Base-by-base conservation (phyloP, 2,797 vertebrate species). In the Mormyrus hasselquistii region DNA sequence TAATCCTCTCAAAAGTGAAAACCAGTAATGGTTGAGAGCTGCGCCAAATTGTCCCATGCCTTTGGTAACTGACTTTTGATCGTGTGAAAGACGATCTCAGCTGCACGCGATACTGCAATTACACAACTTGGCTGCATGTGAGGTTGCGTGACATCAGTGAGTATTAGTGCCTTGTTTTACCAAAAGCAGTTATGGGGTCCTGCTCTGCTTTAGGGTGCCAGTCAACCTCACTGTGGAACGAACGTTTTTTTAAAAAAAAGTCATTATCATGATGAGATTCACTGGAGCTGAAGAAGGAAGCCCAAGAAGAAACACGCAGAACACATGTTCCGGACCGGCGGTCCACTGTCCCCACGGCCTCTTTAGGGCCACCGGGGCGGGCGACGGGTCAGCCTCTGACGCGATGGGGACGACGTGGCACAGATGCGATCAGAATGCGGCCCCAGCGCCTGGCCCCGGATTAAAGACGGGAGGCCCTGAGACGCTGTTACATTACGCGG, bases 371-470 rank as follows among this genome's bases (percentile, higher is more conserved):
- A 92, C 92, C 92, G 29, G 0, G 90, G 85, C 91, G 92, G 91
- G 91, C 59, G 93, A 94, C 92, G 94, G 94, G 93, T 92, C 91
- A 44, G 89, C 93, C 92, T 94, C 91, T 94, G 94, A 94, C 93
- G 91, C 91, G 88, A 85, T 91, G 89, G 89, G 90, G 49, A 93
- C 94, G 94, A 94, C 91, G 92, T 93, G 93, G 90, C 91, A 62
- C 79, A 87, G 92, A 94, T 94, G 93, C 90, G 92, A 94, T 94
- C 94, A 91, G 92, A 90, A 93, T 93, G 92, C 94, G 90, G 89
- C 16, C 50, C 50, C 86, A 88, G 91, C 92, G 22, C 89, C 91
- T 69, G 44, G 93, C 92, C 88, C 50, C 88, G 90, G 34, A 88
- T 62, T 49, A 44, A 88, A 87, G 91, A 91, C 92, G 12, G 84